Evolutionary conservation across 2,888 invertebrate genomes (phyloP).

Genomic region (Drosophila macrothrix): DNA sequence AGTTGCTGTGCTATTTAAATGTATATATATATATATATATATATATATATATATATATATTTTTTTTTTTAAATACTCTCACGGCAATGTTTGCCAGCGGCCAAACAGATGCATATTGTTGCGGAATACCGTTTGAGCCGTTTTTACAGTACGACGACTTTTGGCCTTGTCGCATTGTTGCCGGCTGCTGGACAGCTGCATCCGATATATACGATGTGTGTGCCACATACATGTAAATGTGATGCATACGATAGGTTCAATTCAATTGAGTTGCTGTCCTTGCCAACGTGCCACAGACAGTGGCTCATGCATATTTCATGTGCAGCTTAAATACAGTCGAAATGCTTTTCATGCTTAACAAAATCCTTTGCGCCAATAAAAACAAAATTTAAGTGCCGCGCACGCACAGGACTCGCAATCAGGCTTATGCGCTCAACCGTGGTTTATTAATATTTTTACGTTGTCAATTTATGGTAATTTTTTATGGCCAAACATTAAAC

Average conservation of each 20-base stretch:
- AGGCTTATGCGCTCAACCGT: slow-evolving; percentile 57
- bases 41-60: slow-evolving; percentile 20
- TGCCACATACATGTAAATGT: slow-evolving; percentile 2
- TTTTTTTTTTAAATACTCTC: slow-evolving; percentile 27
- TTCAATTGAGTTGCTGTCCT: slow-evolving; percentile 71
- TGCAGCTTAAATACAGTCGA: slow-evolving; percentile 59
- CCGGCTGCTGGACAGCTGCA: slow-evolving; percentile 45
- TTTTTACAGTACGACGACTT: slow-evolving; percentile 71
- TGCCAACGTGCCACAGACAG: slow-evolving; percentile 56
- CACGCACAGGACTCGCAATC: slow-evolving; percentile 64
- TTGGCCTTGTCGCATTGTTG: slow-evolving; percentile 59
- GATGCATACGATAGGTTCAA: slow-evolving; percentile 48
- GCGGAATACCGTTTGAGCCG: slow-evolving; percentile 60
- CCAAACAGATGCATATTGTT: slow-evolving; percentile 63
- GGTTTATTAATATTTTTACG: slow-evolving; percentile 75
- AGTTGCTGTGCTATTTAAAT: slow-evolving; percentile 49
- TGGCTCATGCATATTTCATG: slow-evolving; percentile 74
- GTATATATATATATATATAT: slow-evolving; percentile 23
- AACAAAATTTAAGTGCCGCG: slow-evolving; percentile 62
- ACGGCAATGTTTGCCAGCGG: slow-evolving; percentile 33
- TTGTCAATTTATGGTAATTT: slow-evolving; percentile 70
- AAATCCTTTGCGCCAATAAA: slow-evolving; percentile 63
- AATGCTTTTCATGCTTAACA: slow-evolving; percentile 54
- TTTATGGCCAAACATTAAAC: slow-evolving; percentile 69
- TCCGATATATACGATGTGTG: slow-evolving; percentile 24